Conservation (phyloP, 2,888 invertebrate genomes). For the Hydrotaea diabolus region DNA sequence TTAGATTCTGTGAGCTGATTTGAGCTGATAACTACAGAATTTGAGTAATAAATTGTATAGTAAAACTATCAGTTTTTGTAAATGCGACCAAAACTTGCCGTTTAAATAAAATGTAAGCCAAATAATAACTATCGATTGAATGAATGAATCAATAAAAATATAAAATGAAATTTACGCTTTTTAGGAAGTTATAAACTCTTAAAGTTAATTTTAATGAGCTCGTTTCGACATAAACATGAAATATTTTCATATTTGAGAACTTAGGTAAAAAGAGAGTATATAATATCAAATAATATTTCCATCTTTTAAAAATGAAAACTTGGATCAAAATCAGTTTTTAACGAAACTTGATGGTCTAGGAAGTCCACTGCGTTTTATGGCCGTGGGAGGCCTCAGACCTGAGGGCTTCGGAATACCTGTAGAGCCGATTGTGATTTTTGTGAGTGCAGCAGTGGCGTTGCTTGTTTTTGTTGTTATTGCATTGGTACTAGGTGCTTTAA, state of each 20-base stretch:
- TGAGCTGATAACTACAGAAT: slow-evolving; percentile 58
- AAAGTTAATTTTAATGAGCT: slow-evolving; percentile 18
- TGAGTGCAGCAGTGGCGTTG: slow-evolving; percentile 68
- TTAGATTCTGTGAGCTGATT: slow-evolving; percentile 45
- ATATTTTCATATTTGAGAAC: slow-evolving; percentile 53
- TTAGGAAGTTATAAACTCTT: slow-evolving; percentile 12
- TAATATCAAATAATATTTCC: slow-evolving; percentile 37
- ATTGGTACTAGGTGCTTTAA: slow-evolving; percentile 35
- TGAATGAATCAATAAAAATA: slow-evolving; percentile 22
- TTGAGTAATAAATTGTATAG: slow-evolving; percentile 32
- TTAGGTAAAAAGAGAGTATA: slow-evolving; percentile 48
- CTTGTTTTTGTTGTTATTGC: slow-evolving; percentile 36
- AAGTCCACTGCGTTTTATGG: slow-evolving; percentile 77
- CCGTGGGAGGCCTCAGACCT: slow-evolving; percentile 77
- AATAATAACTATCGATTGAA: slow-evolving; percentile 11
- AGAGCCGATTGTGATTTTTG: slow-evolving; percentile 74
- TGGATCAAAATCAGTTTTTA: slow-evolving; percentile 45
- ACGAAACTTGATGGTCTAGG: slow-evolving; percentile 70
- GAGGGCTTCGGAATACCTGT: slow-evolving; percentile 79
- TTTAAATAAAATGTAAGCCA: slow-evolving; percentile 38
- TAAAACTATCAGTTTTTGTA: slow-evolving; percentile 46
- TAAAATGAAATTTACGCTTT: slow-evolving; percentile 40
- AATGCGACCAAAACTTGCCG: slow-evolving; percentile 55
- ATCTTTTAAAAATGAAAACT: slow-evolving; percentile 29
- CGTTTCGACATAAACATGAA: slow-evolving; percentile 33